Evolutionary conservation across 2,797 vertebrate genomes (phyloP).

Genomic region (Urocyon cinereoargenteus): DNA sequence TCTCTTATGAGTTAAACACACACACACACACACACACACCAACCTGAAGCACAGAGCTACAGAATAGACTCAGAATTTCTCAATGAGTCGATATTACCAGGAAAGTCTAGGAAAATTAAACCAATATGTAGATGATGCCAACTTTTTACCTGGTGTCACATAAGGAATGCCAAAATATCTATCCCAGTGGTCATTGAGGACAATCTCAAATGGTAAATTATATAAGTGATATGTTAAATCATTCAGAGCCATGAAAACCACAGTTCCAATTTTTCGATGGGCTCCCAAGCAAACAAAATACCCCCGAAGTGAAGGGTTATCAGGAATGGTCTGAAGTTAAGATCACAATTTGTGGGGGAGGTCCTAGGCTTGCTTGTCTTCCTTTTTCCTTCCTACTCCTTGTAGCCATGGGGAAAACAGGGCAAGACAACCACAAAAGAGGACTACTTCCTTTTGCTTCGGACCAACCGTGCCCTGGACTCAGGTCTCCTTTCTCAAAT

Average conservation of each 20-base stretch:
- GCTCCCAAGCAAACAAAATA: background rate
- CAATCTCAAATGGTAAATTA: constrained; percentile 45
- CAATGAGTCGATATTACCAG: background rate
- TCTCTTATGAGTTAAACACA: too few species aligned
- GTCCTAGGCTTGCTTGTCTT: background rate
- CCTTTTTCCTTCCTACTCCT: background rate
- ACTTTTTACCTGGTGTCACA: background rate
- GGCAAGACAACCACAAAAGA: background rate
- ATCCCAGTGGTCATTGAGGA: background rate
- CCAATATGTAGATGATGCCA: background rate
- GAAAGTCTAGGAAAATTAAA: background rate
- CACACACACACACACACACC: too few species aligned
- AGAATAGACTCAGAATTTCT: background rate
- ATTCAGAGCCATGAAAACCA: constrained; percentile 23
- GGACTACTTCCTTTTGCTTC: constrained; percentile 25
- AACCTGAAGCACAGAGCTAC: background rate
- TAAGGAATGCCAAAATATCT: constrained; percentile 40
- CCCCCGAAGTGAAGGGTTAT: background rate
- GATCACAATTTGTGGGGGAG: background rate
- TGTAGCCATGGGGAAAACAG: background rate
- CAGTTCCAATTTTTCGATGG: constrained; percentile 26
- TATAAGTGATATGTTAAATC: constrained; percentile 11
- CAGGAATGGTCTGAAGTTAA: background rate
- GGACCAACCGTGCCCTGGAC: background rate
- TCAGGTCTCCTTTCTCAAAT: constrained; percentile 49